Base-by-base conservation (phyloP, 2,797 vertebrate species). In the Thripadectes ignobilis region DNA sequence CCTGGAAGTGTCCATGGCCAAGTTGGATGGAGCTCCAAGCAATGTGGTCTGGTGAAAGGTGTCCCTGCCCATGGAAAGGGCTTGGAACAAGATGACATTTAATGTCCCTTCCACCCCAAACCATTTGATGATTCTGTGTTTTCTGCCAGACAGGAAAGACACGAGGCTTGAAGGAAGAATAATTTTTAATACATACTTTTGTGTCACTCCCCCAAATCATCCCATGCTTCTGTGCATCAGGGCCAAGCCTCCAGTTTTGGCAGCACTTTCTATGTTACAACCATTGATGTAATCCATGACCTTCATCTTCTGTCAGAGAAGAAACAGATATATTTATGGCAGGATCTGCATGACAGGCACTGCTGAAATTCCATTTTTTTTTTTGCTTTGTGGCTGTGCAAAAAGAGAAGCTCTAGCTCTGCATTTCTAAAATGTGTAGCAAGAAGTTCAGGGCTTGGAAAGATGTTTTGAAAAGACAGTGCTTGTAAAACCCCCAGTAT, bases 291-390 rank as follows among this genome's bases (percentile, higher is more conserved):
- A 54, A 54, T 38, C 36, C 69, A 38, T 51, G 45, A 9, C 59
- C 32, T 9, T 78, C 6, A 9, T 21, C 26, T 77, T 80, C 27
- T 62, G 12, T 10, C n/a, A 13, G 8, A 55, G 55, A 32, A 59
- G 14, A 68, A 68, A 67, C 41, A 3, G 1, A 5, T 3, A 21
- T 14, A 2, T 12, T 52, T 69, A 30, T 14, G 51, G 24, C 54
- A 68, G 38, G 13, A 51, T 5, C 5, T 2, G 0, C 5, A 29
- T 49, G 32, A 18, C 13, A 74, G 32, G 38, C 11, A 26, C 26
- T 20, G 14, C 58, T 38, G 41, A 69, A 88, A 83, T 43, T 32
- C 18, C 10, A 38, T 1, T 0, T 18, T 6, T 6, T 8, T 2
- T 9, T 39, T 29, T 23, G 1, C 3, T 52, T 49, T 19, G 10